Base-by-base conservation (phyloP, 2,888 invertebrate species). In the Disparrhopalites patrizii region DNA sequence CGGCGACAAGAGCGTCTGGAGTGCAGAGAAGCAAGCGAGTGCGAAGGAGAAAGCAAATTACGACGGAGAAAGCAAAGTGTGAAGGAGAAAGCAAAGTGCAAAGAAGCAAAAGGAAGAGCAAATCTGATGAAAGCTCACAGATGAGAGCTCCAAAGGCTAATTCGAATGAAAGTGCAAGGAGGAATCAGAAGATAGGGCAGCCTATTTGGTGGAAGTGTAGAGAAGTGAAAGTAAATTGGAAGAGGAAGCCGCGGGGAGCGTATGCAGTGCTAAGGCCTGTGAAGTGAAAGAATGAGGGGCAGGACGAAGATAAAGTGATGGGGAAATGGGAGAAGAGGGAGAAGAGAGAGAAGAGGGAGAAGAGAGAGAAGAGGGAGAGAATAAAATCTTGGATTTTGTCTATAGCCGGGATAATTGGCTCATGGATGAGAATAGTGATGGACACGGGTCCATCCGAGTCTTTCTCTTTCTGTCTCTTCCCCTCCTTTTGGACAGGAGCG, bases 351-450 rank as follows among this genome's bases (percentile, higher is more conserved):
- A 38, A 62, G 51, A 51, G 52, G 28, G 62, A 28, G 27, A 62
- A 20, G 36, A 51, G 62, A 51, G 33, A 54, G 40, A 51, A 43
- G 54, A 54, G 51, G 36, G 61, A 31, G 51, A 61, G 50, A 28
- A 36, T 30, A 61, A 61, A 43, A 40, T 60, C 47, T 31, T 36
- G 31, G 27, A 38, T 33, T 25, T 47, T 33, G 43, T 47, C 28
- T 20, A 15, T 15, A 8, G 50, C n/a, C 33, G 40, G 20, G 25
- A 57, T 43, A 36, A 8, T 36, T 36, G 36, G 15, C n/a, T n/a
- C n/a, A n/a, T n/a, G n/a, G n/a, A n/a, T n/a, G n/a, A n/a, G n/a
- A n/a, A n/a, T n/a, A n/a, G n/a, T n/a, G n/a, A n/a, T n/a, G n/a
- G n/a, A n/a, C n/a, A n/a, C n/a, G n/a, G n/a, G n/a, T n/a, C n/a